Evolutionary conservation across 2,888 invertebrate species (phyloP), one percentile per base, ranked within the genome.

Genomic region (Watsonalla binaria): DNA sequence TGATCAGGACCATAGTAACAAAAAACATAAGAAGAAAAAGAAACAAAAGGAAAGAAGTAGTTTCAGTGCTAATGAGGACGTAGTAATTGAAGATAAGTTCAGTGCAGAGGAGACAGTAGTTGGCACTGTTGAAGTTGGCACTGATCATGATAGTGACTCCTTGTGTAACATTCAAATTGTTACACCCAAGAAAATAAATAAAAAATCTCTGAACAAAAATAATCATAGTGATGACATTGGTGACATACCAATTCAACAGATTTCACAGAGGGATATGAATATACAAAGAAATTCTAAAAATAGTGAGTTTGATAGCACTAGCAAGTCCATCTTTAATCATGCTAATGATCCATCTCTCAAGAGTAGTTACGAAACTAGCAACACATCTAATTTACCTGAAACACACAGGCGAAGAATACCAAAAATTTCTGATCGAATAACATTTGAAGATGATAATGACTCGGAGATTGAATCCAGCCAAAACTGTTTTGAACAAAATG

Each of bases 381-480:
- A 46, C 42, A 14, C 15, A 13, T 14, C 13, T 37, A 47, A 53
- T n/a, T 39, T 37, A 46, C 14, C 15, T 39, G 45, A 55, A 13
- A 49, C 42, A 47, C 46, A 46, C 14, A 52, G 45, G 15, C 51
- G 49, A 46, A 66, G 54, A 58, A 57, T 55, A 48, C 57, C 61
- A 45, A 76, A 65, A 59, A 68, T 84, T 58, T 78, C 80, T 45
- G 86, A 85, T 42, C 76, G 78, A 57, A 68, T 86, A 54, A 65
- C 51, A 51, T 84, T 83, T 77, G 86, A 86, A 67, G 82, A 84
- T 52, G 80, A 80, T 35, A 67, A 68, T 39, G 65, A 65, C 39
- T 55, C 60, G 5, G 60, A 65, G 42, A 47, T 56, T 14, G 62
- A 64, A 5, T 50, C n/a, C 9, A 46, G 34, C 42, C 45, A 50